These are phyloP conservation scores for Neotoxoptera formosana DNA, from an alignment of 1,140 invertebrate species.

Conservation along the genomic window DNA sequence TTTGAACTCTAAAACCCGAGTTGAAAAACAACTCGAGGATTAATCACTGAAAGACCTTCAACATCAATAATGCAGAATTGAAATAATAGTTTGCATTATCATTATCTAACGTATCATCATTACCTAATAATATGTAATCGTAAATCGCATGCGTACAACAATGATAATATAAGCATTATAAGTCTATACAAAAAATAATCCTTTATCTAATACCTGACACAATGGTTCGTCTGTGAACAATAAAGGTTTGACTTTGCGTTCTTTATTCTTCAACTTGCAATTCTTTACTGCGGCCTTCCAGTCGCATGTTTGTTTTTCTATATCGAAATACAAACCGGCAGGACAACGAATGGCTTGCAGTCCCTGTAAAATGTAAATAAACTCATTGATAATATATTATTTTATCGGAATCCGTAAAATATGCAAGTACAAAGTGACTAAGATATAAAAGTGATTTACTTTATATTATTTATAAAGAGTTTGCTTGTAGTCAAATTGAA, in stretches of 20 bases:
- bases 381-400: background rate
- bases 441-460: background rate
- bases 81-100: background rate
- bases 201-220: constrained; percentile 67
- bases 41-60: constrained; percentile 9
- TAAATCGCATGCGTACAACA: constrained; percentile 19
- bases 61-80: background rate
- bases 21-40: background rate
- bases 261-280: constrained; percentile 90
- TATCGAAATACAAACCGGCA: constrained; percentile 91
- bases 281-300: constrained; percentile 95
- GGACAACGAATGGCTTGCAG: constrained; percentile 92
- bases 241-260: constrained; percentile 87
- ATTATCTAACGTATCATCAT: background rate
- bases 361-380: constrained; percentile 69
- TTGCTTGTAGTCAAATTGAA: background rate
- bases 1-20: background rate
- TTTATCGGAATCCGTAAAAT: background rate
- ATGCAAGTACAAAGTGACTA: background rate
- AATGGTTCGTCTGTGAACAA: constrained; percentile 90
- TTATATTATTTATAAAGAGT: background rate
- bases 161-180: background rate
- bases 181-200: background rate
- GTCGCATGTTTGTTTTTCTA: constrained; percentile 95
- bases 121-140: constrained; percentile 21